Conservation (phyloP, 2,113 vertebrate species). For the Vanacampus margaritifer region DNA sequence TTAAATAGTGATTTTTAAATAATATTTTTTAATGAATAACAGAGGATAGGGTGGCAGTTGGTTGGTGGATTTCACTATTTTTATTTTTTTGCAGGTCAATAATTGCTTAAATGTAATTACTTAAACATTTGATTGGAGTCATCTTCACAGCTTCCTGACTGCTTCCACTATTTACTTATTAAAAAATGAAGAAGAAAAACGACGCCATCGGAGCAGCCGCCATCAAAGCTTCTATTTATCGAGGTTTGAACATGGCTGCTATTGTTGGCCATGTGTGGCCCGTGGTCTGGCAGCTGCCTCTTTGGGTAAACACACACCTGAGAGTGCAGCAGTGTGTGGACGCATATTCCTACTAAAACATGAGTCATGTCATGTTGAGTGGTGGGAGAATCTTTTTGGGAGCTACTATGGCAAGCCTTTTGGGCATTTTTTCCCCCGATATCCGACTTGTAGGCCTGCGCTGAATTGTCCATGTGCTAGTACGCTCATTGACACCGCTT, state of each 20-base stretch:
- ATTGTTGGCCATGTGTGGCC: slow-evolving; percentile 54
- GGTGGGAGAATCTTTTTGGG: slow-evolving; percentile 8
- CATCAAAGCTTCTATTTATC: slow-evolving; percentile 77
- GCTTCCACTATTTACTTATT: slow-evolving; percentile 53
- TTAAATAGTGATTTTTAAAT: too few species aligned
- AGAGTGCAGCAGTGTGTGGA: slow-evolving; percentile 26
- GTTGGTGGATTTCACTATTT: too few species aligned
- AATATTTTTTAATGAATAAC: too few species aligned
- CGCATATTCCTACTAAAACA: slow-evolving; percentile 28
- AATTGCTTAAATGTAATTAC: too few species aligned
- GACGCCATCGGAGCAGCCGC: slow-evolving; percentile 59
- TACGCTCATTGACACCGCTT: background rate
- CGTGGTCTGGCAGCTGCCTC: slow-evolving; percentile 25
- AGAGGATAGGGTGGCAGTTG: too few species aligned
- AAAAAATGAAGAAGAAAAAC: background rate
- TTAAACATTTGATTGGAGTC: background rate
- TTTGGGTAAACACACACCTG: slow-evolving; percentile 51
- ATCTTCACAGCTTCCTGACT: slow-evolving; percentile 38
- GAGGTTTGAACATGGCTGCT: slow-evolving; percentile 59
- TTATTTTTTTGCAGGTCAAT: too few species aligned
- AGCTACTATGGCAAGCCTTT: slow-evolving; percentile 8
- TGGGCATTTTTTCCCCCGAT: slow-evolving; percentile 13
- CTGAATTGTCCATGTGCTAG: background rate
- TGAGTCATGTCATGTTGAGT: slow-evolving; percentile 23
- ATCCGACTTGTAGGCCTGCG: slow-evolving; percentile 13